These are phyloP conservation scores for Takifugu ocellatus DNA, from an alignment of 2,797 vertebrate genomes.

Conservation along the genomic window DNA sequence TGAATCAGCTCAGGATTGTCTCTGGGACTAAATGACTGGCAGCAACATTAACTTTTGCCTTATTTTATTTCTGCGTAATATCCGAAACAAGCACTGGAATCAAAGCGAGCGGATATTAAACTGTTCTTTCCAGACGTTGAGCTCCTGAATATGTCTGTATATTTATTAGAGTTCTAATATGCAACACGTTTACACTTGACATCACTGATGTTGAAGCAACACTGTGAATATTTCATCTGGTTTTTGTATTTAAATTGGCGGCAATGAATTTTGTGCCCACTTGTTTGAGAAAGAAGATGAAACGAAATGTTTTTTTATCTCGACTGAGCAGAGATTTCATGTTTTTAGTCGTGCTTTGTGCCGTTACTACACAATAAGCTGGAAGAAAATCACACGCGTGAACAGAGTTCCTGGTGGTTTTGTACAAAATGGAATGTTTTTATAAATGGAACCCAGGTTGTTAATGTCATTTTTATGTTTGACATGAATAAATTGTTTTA, in stretches of 20 bases:
- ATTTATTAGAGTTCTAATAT: slow-evolving; percentile 64
- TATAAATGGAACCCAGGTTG: slow-evolving; percentile 64
- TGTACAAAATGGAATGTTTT: slow-evolving; percentile 72
- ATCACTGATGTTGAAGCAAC: slow-evolving; percentile 60
- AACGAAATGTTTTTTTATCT: slow-evolving; percentile 34
- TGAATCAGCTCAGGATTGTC: slow-evolving; percentile 23
- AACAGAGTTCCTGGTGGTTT: slow-evolving; percentile 60
- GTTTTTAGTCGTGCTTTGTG: slow-evolving; percentile 47
- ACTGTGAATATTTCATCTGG: slow-evolving; percentile 71
- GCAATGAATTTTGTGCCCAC: slow-evolving; percentile 49
- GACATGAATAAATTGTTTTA: slow-evolving; percentile 75
- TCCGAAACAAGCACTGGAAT: background rate
- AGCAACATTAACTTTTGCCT: slow-evolving; percentile 51
- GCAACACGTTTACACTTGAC: slow-evolving; percentile 74
- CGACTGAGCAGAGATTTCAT: slow-evolving; percentile 33
- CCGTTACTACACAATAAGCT: slow-evolving; percentile 54
- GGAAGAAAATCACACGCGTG: slow-evolving; percentile 43
- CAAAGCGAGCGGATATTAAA: slow-evolving; percentile 16
- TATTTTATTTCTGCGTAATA: slow-evolving; percentile 36
- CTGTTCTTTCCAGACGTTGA: slow-evolving; percentile 20
- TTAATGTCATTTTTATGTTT: slow-evolving; percentile 76
- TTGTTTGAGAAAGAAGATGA: slow-evolving; percentile 35
- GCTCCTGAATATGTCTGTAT: slow-evolving; percentile 43
- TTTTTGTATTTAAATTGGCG: slow-evolving; percentile 52
- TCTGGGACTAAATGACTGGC: slow-evolving; percentile 27